These are phyloP conservation scores for Noctua pronuba DNA, from an alignment of 2,888 invertebrate genomes.

Conservation along the genomic window DNA sequence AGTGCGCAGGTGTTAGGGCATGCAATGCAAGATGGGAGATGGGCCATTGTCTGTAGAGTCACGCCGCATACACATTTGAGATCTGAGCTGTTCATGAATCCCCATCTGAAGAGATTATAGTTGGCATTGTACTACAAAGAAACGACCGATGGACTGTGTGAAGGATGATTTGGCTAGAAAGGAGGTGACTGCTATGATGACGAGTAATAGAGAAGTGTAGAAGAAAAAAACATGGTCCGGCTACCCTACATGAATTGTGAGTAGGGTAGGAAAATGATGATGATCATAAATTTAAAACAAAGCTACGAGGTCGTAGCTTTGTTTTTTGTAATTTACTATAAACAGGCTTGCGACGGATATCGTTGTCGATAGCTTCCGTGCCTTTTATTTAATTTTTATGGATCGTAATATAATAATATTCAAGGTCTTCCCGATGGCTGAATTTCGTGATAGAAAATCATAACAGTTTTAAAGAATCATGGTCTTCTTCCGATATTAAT, in stretches of 20 bases:
- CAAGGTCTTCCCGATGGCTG: conserved; percentile 35
- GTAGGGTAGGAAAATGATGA: background rate
- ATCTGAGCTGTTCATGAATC: too few relatives aligned
- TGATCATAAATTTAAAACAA: background rate
- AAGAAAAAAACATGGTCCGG: background rate
- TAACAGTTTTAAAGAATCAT: conserved; percentile 30
- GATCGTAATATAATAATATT: conserved; percentile 4
- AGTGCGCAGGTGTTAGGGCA: too few relatives aligned
- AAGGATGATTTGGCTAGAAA: background rate
- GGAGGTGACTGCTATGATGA: background rate
- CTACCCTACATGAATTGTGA: background rate
- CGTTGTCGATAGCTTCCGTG: conserved; percentile 2
- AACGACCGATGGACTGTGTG: background rate
- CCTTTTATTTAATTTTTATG: conserved; percentile 4
- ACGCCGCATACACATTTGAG: too few relatives aligned
- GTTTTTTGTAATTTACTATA: background rate
- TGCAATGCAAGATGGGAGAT: too few relatives aligned
- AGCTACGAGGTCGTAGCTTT: background rate
- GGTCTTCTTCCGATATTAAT: background rate
- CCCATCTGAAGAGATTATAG: too few relatives aligned
- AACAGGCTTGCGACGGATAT: background rate
- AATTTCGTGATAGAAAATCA: conserved; percentile 45
- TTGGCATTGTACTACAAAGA: background rate
- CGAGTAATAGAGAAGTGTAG: background rate
- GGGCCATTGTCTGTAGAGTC: too few relatives aligned